Evolutionary conservation across 2,113 vertebrate genomes (phyloP), one percentile per base, ranked within the genome.

Genomic region (Lophura nycthemera): DNA sequence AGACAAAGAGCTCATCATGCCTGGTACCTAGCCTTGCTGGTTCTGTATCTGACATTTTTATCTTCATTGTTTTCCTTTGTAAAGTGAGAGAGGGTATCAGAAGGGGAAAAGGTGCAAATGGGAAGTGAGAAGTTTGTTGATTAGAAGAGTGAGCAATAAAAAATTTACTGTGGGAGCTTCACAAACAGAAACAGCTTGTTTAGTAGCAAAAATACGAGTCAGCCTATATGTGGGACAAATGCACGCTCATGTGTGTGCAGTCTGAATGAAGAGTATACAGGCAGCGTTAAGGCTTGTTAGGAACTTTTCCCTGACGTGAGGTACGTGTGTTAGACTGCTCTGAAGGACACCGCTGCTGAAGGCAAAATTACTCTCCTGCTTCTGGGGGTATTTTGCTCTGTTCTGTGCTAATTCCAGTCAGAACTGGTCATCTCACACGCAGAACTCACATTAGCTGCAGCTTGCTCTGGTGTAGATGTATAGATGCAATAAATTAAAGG

Each of bases 171-270:
- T 3, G 6, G n/a, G 27, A 87, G 57, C 45, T 15, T 83, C 34
- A 69, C 1, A 1, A 25, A 17, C 34, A 67, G 16, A 18, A 40
- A 40, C 59, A 92, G 15, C n/a, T 52, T 38, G 7, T 40, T 42
- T 10, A 50, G 29, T 34, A 56, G 45, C 25, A 84, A 78, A 74
- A 82, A 27, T 14, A 22, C 11, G 36, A 29, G 22, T 69, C n/a
- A 52, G 59, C 34, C 20, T 0, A 0, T 22, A 21, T 0, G 0
- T 32, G 30, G 65, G 59, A 59, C 63, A 57, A 48, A 38, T 25
- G 9, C 11, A 3, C 10, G n/a, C 16, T 45, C 76, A 2, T 7
- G 11, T 22, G 10, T 47, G 59, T 48, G 60, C 27, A 43, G 7
- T 19, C 24, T 16, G 20, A 52, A 29, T 13, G 45, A 43, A 27